Percentiles rank a stretch among this genome's conserved stretches.
Conservation (phyloP, 1,140 invertebrate species). For the Drosophila chauvacae region DNA sequence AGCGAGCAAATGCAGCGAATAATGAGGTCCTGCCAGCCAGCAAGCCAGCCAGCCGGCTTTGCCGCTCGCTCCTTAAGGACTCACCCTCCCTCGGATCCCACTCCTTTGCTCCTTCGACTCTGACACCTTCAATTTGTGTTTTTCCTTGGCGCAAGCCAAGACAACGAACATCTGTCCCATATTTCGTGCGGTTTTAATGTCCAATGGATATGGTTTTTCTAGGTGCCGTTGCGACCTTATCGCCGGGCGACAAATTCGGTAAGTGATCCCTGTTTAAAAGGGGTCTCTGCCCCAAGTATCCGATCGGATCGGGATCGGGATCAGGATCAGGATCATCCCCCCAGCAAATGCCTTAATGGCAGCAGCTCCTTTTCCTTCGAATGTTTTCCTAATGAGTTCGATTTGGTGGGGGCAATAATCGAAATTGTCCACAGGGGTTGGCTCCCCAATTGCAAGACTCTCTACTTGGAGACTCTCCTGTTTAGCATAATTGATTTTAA, state of each 20-base stretch:
- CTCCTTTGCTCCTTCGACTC: conserved; percentile 45
- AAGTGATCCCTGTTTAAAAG: conserved; percentile 56
- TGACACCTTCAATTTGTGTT: conserved; percentile 77
- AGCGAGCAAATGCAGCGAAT: conserved; percentile 72
- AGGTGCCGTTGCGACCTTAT: conserved; percentile 52
- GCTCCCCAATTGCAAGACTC: conserved; percentile 30
- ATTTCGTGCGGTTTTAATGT: conserved; percentile 79
- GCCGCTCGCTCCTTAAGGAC: conserved; percentile 49
- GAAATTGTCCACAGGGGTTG: conserved; percentile 13
- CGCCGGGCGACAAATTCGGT: conserved; percentile 66
- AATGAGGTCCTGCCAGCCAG: conserved; percentile 72
- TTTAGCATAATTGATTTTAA: conserved; percentile 73
- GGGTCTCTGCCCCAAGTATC: conserved; percentile 17
- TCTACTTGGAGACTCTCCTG: conserved; percentile 4
- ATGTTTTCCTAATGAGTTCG: conserved; percentile 32
- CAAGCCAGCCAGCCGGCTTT: conserved; percentile 78
- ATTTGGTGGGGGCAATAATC: conserved; percentile 28
- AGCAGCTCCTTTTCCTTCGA: background rate
- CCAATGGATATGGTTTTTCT: conserved; percentile 29
- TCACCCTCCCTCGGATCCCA: conserved; percentile 34
- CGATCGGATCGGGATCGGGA: conserved; percentile 11
- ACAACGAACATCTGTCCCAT: conserved; percentile 77
- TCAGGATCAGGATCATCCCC: conserved; percentile 21
- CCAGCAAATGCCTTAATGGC: conserved; percentile 16
- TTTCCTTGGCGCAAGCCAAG: conserved; percentile 76